A percentile compares a stretch with the other conserved stretches of the same genome.
These are phyloP conservation scores for Lagorchestes hirsutus DNA, from an alignment of 2,797 vertebrate species.

Conservation along the genomic window DNA sequence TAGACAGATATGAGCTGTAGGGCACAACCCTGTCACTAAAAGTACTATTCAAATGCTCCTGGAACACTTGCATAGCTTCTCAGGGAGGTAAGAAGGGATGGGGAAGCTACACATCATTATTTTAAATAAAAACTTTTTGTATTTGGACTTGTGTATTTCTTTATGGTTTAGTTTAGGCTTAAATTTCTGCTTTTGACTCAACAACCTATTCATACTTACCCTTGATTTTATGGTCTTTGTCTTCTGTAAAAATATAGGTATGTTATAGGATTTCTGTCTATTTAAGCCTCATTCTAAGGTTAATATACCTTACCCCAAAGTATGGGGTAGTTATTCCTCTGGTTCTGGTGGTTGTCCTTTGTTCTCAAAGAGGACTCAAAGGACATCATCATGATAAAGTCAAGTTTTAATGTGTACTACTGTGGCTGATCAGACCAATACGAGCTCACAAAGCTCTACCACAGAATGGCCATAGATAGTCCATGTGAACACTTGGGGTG, in stretches of 20 bases:
- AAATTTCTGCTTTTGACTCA: conserved; percentile 68
- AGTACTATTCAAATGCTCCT: not conserved
- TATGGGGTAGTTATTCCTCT: not conserved
- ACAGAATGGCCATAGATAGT: no score
- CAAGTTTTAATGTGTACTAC: no score
- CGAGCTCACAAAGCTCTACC: no score
- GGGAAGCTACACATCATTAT: conserved; percentile 20
- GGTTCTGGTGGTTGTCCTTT: not conserved
- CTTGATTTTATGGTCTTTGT: conserved; percentile 63
- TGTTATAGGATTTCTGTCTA: conserved; percentile 43
- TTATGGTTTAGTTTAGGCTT: conserved; percentile 55
- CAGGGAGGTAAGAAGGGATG: not conserved
- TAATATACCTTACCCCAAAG: conserved; percentile 43
- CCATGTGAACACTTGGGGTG: no score
- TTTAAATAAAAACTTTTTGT: conserved; percentile 57
- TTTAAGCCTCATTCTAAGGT: conserved; percentile 34
- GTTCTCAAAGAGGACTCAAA: no score
- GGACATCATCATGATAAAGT: no score
- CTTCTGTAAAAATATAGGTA: conserved; percentile 63
- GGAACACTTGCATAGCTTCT: not conserved
- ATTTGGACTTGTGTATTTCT: conserved; percentile 53
- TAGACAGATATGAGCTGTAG: not conserved
- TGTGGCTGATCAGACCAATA: no score
- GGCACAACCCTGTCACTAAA: not conserved
- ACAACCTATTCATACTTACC: conserved; percentile 61